Evolutionary conservation across 2,797 vertebrate genomes (phyloP).

Genomic region (Apogon talboti): DNA sequence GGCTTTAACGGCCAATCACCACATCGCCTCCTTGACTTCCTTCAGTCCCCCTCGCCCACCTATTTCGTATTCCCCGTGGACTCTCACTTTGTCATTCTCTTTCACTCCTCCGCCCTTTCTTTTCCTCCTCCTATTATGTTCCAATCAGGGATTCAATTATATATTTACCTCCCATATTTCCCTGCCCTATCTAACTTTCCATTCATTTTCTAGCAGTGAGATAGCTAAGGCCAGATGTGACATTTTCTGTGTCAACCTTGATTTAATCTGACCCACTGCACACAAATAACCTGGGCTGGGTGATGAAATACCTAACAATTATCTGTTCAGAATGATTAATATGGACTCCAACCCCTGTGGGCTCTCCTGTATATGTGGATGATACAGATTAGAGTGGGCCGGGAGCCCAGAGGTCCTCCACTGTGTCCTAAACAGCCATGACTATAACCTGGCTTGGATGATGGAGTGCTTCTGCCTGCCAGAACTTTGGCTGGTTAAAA

Average conservation of each 20-base stretch:
- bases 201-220: slow-evolving; percentile 67
- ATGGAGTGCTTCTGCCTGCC: slow-evolving; percentile 60
- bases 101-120: slow-evolving; percentile 17
- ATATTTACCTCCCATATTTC: slow-evolving; percentile 51
- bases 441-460: slow-evolving; percentile 73
- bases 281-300: slow-evolving; percentile 73
- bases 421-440: slow-evolving; percentile 69
- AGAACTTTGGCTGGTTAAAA: slow-evolving; percentile 63
- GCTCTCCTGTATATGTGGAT: slow-evolving; percentile 64
- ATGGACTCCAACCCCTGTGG: slow-evolving; percentile 67
- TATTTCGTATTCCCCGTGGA: slow-evolving; percentile 23
- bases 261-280: slow-evolving; percentile 71
- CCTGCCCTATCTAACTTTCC: slow-evolving; percentile 57
- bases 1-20: slow-evolving; percentile 30
- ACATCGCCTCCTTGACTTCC: slow-evolving; percentile 6
- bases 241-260: slow-evolving; percentile 65
- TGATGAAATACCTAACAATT: slow-evolving; percentile 76
- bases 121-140: slow-evolving; percentile 47
- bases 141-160: slow-evolving; percentile 55
- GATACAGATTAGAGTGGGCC: slow-evolving; percentile 72
- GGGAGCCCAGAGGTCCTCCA: slow-evolving; percentile 68
- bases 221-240: slow-evolving; percentile 65
- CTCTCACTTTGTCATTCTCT: slow-evolving; percentile 16
- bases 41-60: slow-evolving; percentile 13
- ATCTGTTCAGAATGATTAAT: slow-evolving; percentile 80